A percentile compares a stretch with the other conserved stretches of the same genome.
These are phyloP conservation scores for Eupleurogrammus muticus DNA, from an alignment of 2,797 vertebrate genomes.

Conservation along the genomic window DNA sequence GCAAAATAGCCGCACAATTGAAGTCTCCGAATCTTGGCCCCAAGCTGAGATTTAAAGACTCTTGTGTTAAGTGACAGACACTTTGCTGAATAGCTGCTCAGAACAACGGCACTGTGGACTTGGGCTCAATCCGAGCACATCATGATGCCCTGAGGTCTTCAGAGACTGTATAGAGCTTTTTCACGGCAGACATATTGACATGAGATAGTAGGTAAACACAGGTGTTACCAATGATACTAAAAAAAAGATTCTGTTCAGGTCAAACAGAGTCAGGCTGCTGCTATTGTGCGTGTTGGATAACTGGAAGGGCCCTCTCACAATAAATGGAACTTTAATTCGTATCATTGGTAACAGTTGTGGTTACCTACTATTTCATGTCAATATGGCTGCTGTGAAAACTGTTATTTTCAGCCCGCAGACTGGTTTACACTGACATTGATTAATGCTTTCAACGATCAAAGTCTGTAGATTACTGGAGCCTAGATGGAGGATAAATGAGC, in stretches of 20 bases:
- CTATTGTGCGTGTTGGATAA: no score
- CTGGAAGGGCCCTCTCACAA: no score
- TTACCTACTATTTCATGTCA: no score
- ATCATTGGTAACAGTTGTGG: no score
- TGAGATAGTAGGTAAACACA: no score
- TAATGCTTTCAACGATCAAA: background rate
- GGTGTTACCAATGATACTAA: no score
- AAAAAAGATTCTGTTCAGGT: no score
- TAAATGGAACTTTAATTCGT: no score
- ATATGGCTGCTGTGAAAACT: no score
- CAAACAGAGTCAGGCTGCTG: no score
- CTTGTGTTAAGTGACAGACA: background rate
- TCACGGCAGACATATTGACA: background rate
- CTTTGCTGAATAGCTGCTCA: background rate
- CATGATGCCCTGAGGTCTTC: background rate
- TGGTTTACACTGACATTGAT: background rate
- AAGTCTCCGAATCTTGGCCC: background rate
- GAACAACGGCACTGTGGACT: no score
- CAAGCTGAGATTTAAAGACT: background rate
- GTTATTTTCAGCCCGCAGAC: background rate
- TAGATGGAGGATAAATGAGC: background rate
- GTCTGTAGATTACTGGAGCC: background rate
- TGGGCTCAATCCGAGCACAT: background rate
- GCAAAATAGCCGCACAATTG: background rate
- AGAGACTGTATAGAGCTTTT: background rate